Evolutionary conservation across 1,140 invertebrate species (phyloP), one percentile per base, ranked within the genome.

Genomic region (Chironomus striatipennis): DNA sequence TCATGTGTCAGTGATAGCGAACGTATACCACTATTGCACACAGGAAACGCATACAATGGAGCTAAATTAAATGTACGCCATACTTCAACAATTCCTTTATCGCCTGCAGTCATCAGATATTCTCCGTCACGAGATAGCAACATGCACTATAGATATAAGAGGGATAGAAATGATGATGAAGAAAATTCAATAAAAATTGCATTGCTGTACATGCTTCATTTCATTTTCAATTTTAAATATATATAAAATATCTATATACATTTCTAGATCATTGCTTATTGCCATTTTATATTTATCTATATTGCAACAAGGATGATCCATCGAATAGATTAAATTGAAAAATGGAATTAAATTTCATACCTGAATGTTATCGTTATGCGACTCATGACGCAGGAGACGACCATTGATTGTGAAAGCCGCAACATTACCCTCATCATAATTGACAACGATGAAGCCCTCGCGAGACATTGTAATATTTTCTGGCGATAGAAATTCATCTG

Each of bases 41-140:
- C 91, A 77, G 97, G 97, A 85, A 97, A 99, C 75, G 97, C 95
- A 84, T 99, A 99, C 0, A 99, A 88, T 74, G 98, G 88, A 76
- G 95, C 94, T 75, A 99, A 88, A 79, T 98, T 98, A 85, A 98
- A 98, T 73, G 97, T 96, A 82, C 98, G 88, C 94, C 96, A 98
- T 70, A 99, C 96, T 85, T 98, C 95, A 76, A 99, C 97, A 75
- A 98, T 94, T 76, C 97, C 97, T 82, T 93, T 94, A 80, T 98
- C 96, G 8, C 96, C 96, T 74, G 95, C 97, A 77, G 94, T 96
- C 87, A 98, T 92, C 81, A 99, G 86, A 83, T 99, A 99, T 86
- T 99, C 97, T 67, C 98, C 98, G 86, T 99, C 98, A 75, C 97
- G 91, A 78, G 95, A 98, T 78, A 99, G 82, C 78, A 95, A 87